Conservation (phyloP, 1,140 invertebrate genomes). For the Eupeodes corollae region DNA sequence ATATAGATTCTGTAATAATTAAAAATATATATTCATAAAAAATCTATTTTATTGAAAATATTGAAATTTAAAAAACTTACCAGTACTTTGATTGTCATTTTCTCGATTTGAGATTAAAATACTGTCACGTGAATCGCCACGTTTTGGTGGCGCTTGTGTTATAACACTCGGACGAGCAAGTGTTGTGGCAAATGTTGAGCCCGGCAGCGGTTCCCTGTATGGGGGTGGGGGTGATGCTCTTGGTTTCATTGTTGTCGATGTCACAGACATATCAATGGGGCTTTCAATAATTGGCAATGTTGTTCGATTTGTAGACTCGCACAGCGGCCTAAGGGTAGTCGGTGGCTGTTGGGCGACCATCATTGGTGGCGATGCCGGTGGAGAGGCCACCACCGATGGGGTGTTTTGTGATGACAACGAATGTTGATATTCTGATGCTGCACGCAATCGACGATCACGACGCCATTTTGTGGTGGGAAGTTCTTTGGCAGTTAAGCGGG, state of each 20-base stretch:
- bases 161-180: constrained; percentile 35
- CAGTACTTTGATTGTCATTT: constrained; percentile 22
- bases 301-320: constrained; percentile 8
- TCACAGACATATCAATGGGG: constrained; percentile 39
- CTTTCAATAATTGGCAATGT: constrained; percentile 19
- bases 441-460: constrained; percentile 43
- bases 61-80: constrained; percentile 9
- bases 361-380: background rate
- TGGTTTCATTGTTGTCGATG: constrained; percentile 25
- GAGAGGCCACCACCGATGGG: constrained; percentile 1
- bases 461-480: constrained; percentile 52
- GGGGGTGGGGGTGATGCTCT: constrained; percentile 33
- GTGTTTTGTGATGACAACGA: constrained; percentile 33
- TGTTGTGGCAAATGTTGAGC: constrained; percentile 20
- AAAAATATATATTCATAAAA: background rate
- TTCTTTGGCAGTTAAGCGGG: constrained; percentile 43
- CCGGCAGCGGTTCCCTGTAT: constrained; percentile 32
- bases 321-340: constrained; percentile 5
- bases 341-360: constrained; percentile 1
- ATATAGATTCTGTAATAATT: constrained; percentile 45
- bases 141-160: constrained; percentile 36
- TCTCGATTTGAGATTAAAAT: constrained; percentile 19
- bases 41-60: background rate
- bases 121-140: constrained; percentile 12
- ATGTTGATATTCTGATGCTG: constrained; percentile 38